Base-by-base conservation (phyloP, 2,113 vertebrate species). In the Cebus imitator region DNA sequence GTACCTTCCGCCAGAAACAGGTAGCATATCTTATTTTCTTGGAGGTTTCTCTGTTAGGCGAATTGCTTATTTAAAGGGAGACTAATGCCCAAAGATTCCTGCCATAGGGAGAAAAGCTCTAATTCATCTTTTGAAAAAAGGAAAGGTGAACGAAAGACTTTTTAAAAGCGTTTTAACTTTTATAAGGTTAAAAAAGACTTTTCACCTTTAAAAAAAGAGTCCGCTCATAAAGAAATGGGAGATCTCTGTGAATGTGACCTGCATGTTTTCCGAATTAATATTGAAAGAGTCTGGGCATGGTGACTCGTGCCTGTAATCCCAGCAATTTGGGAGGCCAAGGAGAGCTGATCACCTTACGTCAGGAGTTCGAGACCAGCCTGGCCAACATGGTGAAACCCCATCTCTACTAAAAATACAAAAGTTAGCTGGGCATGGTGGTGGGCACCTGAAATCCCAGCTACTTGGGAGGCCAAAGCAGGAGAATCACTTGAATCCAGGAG, bases 31-130 rank as follows among this genome's bases (percentile, higher is more conserved):
- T 94, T 94, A 70, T 97, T 14, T 95, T 96, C 58, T 76, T 95
- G 37, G 1, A 20, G 85, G 64, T 84, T 96, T 98, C 93, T 52
- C 83, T 10, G 50, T 96, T 84, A 23, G 95, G 75, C 95, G 32
- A 90, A 21, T 64, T 91, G 32, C 57, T 76, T 23, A 66, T 75
- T 79, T 94, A 12, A n/a, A 84, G 61, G 58, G 85, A 35, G 68
- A 93, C 43, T 88, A 57, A 85, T 66, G 30, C 72, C 57, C 25
- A 37, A 6, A 14, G 75, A 66, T 43, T 96, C 81, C 9, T 14
- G 87, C 17, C 57, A 87, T 23, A 43, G 68, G 37, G 35, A 43
- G 25, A 35, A 91, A 81, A 23, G 13, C 48, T 87, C 21, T 70
- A 64, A 94, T 55, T 96, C 57, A 68, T 55, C 45, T 37, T 93